A percentile compares a stretch with the other conserved stretches of the same genome.
Evolutionary conservation across 2,888 invertebrate species (phyloP).

Genomic region (Conops quadrifasciatus): DNA sequence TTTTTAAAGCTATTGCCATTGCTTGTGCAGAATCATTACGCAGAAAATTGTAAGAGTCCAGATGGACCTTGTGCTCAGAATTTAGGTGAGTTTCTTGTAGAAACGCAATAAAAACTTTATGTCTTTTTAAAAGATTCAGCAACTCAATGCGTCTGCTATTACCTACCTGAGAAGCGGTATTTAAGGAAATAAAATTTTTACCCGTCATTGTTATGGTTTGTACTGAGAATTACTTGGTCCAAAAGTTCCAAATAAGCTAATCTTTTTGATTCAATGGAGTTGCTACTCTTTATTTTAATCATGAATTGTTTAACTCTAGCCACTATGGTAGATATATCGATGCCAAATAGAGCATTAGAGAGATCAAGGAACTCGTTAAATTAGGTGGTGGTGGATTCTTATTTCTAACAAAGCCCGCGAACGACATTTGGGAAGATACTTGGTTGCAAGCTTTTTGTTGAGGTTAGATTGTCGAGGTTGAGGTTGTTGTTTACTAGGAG

Average conservation of each 20-base stretch:
- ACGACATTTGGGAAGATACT: not conserved
- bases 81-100: not conserved
- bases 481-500: not conserved
- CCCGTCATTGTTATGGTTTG: not conserved
- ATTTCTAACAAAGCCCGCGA: not conserved
- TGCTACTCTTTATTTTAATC: not conserved
- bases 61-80: not conserved
- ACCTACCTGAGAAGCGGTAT: not conserved
- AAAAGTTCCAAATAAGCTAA: constrained; percentile 1
- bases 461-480: not conserved
- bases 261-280: not conserved
- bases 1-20: not conserved
- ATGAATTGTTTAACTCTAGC: not conserved
- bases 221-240: constrained; percentile 9
- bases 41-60: not conserved
- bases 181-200: not conserved
- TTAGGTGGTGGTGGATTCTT: not conserved
- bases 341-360: not conserved
- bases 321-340: not conserved
- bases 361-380: not conserved
- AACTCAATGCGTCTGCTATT: not conserved
- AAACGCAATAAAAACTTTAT: not conserved
- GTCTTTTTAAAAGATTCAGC: not conserved
- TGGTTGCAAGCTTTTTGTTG: not conserved
- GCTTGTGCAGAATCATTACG: not conserved